phyloP scores from a whole-genome alignment of 2,113 vertebrate genomes.

The Siniperca knerii region DNA sequence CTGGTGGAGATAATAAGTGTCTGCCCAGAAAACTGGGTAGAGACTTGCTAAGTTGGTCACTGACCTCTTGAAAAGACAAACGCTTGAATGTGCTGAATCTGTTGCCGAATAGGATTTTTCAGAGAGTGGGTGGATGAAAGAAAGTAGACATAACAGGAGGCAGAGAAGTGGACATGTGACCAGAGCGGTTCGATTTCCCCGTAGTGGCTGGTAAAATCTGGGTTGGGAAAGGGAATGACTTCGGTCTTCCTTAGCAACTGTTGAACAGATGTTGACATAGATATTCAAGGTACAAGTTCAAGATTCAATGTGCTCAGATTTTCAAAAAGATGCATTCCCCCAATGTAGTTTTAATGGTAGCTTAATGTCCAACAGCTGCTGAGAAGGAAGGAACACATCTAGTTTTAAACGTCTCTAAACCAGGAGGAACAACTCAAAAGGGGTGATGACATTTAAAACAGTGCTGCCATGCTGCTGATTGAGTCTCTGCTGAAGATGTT shows the following conservation, averaged over 20 bases:
- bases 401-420: not conserved
- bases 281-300: not conserved
- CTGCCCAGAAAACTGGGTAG: not conserved
- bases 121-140: not conserved
- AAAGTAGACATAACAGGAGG: not conserved
- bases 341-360: too few relatives aligned
- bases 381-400: not conserved
- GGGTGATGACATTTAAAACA: not conserved
- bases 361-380: not conserved
- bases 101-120: not conserved
- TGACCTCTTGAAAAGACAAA: slow-evolving; percentile 12
- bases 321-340: not conserved
- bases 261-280: not conserved
- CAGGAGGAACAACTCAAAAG: not conserved
- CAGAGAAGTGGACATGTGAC: not conserved
- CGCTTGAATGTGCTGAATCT: not conserved
- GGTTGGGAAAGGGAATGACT: not conserved
- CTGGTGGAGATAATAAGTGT: not conserved
- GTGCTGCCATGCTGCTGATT: not conserved
- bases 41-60: slow-evolving; percentile 18
- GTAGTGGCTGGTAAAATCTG: not conserved
- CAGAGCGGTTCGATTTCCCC: not conserved
- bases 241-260: not conserved
- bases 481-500: not conserved
- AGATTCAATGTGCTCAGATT: not conserved